phyloP scores from a whole-genome alignment of 2,888 invertebrate species.

The Cantharis rustica region DNA sequence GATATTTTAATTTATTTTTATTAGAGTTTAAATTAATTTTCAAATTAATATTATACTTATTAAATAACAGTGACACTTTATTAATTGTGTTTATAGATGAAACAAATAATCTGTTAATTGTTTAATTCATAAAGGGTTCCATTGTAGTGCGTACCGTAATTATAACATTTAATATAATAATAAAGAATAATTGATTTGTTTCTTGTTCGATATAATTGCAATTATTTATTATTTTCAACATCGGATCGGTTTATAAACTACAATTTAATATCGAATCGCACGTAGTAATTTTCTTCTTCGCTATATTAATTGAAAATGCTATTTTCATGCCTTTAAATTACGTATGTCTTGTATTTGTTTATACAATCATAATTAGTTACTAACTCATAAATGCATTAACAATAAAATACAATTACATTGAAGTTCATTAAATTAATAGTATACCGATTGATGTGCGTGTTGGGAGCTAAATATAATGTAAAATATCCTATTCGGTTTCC shows the following conservation, averaged over 20 bases:
- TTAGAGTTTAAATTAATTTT: constrained; percentile 16
- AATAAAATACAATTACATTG: neutral
- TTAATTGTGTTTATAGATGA: constrained; percentile 25
- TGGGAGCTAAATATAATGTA: neutral
- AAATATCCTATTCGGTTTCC: too few relatives aligned
- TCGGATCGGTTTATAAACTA: neutral
- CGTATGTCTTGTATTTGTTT: neutral
- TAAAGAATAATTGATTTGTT: constrained; percentile 17
- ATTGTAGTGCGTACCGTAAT: constrained; percentile 14
- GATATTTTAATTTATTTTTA: constrained; percentile 10
- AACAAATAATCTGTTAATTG: constrained; percentile 27
- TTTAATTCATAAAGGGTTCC: constrained; percentile 21
- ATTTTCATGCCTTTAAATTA: neutral
- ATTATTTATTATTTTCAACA: neutral
- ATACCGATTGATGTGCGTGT: neutral
- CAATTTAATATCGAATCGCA: neutral
- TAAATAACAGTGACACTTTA: constrained; percentile 27
- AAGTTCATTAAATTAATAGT: neutral
- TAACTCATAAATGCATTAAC: neutral
- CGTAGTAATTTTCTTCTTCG: neutral
- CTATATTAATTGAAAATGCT: neutral
- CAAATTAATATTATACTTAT: constrained; percentile 17
- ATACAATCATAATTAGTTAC: neutral
- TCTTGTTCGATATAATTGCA: neutral
- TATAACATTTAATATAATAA: constrained; percentile 12